These are phyloP conservation scores for Cryptocephalus primarius DNA, from an alignment of 2,888 invertebrate genomes.

Conservation along the genomic window DNA sequence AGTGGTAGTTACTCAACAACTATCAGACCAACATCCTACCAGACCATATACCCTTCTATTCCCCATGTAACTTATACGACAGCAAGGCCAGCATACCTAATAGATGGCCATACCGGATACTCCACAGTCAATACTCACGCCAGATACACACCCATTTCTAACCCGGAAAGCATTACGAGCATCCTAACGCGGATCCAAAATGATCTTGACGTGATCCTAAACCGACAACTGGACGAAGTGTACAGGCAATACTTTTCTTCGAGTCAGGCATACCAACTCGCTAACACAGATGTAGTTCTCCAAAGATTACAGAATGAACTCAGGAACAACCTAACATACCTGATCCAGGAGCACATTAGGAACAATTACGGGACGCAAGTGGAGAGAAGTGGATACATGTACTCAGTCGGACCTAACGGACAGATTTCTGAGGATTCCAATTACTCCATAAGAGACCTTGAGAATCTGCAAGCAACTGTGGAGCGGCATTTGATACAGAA, in stretches of 20 bases:
- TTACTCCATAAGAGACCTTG: slow-evolving; percentile 28
- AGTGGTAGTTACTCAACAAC: slow-evolving; percentile 7
- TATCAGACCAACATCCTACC: slow-evolving; percentile 11
- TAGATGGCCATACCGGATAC: slow-evolving; percentile 1
- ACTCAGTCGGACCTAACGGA: slow-evolving; percentile 19
- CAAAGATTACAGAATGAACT: slow-evolving; percentile 27
- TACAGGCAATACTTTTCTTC: slow-evolving; percentile 21
- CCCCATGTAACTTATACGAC: neutral
- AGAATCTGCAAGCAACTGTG: slow-evolving; percentile 26
- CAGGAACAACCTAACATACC: slow-evolving; percentile 25
- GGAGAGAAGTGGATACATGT: slow-evolving; percentile 24
- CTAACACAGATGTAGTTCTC: slow-evolving; percentile 23
- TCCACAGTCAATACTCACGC: slow-evolving; percentile 5
- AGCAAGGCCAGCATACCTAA: neutral
- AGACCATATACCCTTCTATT: slow-evolving; percentile 3
- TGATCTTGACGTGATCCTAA: slow-evolving; percentile 23
- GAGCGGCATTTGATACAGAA: slow-evolving; percentile 28
- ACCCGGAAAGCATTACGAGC: slow-evolving; percentile 25
- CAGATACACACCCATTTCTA: slow-evolving; percentile 19
- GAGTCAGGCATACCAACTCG: slow-evolving; percentile 9
- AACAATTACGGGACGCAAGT: slow-evolving; percentile 29
- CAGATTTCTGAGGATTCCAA: slow-evolving; percentile 23
- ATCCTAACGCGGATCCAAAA: slow-evolving; percentile 28
- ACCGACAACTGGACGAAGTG: slow-evolving; percentile 22
- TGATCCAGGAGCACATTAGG: slow-evolving; percentile 26